Conservation (phyloP, 2,797 vertebrate genomes). For the Anguilla megastoma region DNA sequence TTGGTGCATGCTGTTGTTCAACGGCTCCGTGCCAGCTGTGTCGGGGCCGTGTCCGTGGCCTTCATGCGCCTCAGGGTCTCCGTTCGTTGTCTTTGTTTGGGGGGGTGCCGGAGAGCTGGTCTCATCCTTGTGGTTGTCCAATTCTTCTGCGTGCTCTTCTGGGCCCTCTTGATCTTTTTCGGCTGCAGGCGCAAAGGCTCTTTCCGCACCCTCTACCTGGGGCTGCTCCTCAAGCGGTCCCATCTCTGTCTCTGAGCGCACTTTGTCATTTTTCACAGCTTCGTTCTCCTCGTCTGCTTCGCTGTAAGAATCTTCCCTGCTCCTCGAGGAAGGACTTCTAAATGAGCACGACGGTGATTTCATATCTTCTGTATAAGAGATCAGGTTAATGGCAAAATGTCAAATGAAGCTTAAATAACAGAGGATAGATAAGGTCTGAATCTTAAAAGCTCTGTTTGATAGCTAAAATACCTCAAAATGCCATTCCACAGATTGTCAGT, state of each 20-base stretch:
- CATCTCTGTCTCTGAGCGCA: neutral
- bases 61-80: slow-evolving; percentile 42
- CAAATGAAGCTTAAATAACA: neutral
- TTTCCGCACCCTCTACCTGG: slow-evolving; percentile 29
- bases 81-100: slow-evolving; percentile 30
- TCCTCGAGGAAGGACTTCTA: slow-evolving; percentile 57
- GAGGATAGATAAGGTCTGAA: neutral
- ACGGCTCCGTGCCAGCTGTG: slow-evolving; percentile 41
- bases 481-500: neutral
- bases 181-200: slow-evolving; percentile 36
- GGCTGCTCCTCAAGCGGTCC: neutral
- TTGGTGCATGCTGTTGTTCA: slow-evolving; percentile 44
- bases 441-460: neutral
- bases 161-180: slow-evolving; percentile 32
- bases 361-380: slow-evolving; percentile 49
- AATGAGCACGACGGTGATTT: slow-evolving; percentile 64
- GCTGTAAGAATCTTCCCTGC: slow-evolving; percentile 56
- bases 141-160: slow-evolving; percentile 41
- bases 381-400: neutral
- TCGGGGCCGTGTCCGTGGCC: slow-evolving; percentile 46
- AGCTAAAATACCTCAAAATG: neutral
- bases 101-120: slow-evolving; percentile 26
- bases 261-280: slow-evolving; percentile 19
- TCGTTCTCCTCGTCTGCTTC: neutral
- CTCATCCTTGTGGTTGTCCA: slow-evolving; percentile 25